These are phyloP conservation scores for Martes flavigula DNA, from an alignment of 2,797 vertebrate genomes.

Conservation along the genomic window DNA sequence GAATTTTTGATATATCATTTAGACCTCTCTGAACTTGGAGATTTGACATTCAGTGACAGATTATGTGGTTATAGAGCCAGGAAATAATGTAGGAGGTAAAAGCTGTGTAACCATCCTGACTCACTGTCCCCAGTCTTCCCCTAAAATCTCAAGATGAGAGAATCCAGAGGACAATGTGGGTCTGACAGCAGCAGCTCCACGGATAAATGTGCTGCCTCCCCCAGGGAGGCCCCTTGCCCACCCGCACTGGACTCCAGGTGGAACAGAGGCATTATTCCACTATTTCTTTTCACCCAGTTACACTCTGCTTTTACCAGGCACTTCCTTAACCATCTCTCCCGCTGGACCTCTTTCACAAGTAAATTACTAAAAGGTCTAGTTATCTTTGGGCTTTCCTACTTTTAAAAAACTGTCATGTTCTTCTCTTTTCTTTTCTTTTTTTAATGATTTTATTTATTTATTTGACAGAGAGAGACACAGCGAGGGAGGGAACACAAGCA, in stretches of 20 bases:
- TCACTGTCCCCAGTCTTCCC: neutral
- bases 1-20: neutral
- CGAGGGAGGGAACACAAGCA: too few relatives aligned
- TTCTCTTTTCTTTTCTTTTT: neutral
- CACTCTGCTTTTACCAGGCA: too few relatives aligned
- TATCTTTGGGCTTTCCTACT: neutral
- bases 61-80: too few relatives aligned
- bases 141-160: neutral
- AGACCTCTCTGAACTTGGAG: neutral
- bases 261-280: rapidly evolving
- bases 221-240: neutral
- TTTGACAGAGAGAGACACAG: too few relatives aligned
- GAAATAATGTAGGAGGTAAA: neutral
- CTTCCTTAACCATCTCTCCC: rapidly evolving
- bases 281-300: too few relatives aligned
- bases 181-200: neutral
- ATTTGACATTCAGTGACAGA: neutral
- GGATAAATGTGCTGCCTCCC: rapidly evolving
- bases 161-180: neutral
- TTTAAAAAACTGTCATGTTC: neutral
- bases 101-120: rapidly evolving
- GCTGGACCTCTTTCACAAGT: too few relatives aligned
- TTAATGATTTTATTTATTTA: too few relatives aligned
- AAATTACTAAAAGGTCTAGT: neutral
- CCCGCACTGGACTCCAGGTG: neutral